Conservation (phyloP, 2,113 vertebrate genomes). For the Callaeas wilsoni region DNA sequence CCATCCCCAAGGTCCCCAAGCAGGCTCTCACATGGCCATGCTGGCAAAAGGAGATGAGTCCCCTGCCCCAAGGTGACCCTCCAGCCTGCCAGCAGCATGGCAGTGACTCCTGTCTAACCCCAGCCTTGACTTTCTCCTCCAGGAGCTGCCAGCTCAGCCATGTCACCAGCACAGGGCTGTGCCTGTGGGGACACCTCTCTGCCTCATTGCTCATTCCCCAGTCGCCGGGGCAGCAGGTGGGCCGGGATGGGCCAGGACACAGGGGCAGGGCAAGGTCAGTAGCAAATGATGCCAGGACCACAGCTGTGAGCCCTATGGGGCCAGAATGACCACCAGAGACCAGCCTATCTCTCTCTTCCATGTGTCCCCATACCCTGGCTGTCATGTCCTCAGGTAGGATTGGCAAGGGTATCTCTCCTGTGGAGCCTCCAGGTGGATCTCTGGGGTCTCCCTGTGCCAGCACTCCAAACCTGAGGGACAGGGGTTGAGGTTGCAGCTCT, state of each 20-base stretch:
- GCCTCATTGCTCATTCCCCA: neutral
- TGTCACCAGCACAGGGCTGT: neutral
- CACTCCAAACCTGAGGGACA: neutral
- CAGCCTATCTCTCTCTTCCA: neutral
- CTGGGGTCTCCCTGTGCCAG: neutral
- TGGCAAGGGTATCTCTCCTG: neutral
- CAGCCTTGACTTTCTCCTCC: neutral
- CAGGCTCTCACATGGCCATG: neutral
- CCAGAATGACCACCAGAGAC: neutral
- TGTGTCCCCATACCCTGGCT: neutral
- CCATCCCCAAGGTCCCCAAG: neutral
- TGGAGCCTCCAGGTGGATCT: neutral
- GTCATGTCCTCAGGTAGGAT: neutral
- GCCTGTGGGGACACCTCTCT: neutral
- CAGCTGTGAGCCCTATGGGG: neutral
- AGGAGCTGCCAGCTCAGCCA: neutral
- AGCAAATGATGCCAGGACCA: neutral
- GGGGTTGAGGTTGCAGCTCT: neutral
- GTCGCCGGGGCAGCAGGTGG: neutral
- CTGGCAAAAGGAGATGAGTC: neutral
- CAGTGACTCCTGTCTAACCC: neutral
- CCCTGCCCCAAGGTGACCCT: neutral
- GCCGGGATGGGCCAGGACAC: neutral
- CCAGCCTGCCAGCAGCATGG: neutral
- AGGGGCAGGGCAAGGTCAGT: neutral